phyloP scores from a whole-genome alignment of 2,888 invertebrate species.

The Escarpia spicata region DNA sequence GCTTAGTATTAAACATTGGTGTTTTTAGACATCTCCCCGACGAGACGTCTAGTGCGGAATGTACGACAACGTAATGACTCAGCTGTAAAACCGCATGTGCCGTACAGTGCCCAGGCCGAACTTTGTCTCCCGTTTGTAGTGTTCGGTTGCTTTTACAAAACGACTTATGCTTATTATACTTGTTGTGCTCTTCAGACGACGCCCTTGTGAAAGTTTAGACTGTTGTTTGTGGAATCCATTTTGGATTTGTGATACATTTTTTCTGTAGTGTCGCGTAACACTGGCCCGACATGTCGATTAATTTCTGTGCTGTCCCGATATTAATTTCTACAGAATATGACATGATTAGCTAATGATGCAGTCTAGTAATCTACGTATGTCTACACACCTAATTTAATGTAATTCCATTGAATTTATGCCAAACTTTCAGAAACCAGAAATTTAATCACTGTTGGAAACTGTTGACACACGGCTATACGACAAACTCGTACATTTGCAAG shows the following conservation, averaged over 20 bases:
- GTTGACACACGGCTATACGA: not conserved
- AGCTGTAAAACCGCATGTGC: not conserved
- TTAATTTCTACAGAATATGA: too few species aligned
- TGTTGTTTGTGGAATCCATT: not conserved
- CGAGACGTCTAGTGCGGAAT: too few species aligned
- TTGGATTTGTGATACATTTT: too few species aligned
- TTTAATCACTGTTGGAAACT: not conserved
- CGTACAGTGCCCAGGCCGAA: not conserved
- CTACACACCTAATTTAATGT: not conserved
- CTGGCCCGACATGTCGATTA: too few species aligned
- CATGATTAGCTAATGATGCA: too few species aligned
- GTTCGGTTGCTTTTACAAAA: not conserved
- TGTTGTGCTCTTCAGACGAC: not conserved
- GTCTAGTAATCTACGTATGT: too few species aligned
- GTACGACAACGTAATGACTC: not conserved
- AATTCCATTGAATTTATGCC: not conserved
- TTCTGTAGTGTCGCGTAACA: too few species aligned
- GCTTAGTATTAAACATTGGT: not conserved
- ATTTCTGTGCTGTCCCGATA: too few species aligned
- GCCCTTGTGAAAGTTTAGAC: not conserved
- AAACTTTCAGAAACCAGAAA: not conserved
- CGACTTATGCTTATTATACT: not conserved
- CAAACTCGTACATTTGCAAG: not conserved
- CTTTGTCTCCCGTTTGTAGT: not conserved
- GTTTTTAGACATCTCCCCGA: not conserved